Base-by-base conservation (phyloP, 2,888 invertebrate genomes). In the Sarcophaga subvicina region DNA sequence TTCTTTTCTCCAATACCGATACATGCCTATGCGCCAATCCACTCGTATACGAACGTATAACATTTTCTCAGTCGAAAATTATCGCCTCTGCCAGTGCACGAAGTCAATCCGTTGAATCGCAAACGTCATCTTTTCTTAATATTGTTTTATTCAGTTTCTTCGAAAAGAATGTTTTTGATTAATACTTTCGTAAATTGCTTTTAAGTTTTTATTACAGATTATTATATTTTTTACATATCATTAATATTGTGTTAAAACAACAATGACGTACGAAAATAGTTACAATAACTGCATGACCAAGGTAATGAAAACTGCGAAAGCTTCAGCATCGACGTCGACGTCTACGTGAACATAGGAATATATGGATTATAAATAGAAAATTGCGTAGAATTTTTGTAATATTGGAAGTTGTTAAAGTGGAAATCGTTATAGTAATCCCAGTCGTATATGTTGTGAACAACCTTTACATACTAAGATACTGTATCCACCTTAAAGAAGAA, bases 211-310 rank as follows among this genome's bases (percentile, higher is more conserved):
- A 69, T 49, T 69, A 69, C 6, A 20, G 20, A 22, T n/a, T n/a
- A 54, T 62, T 62, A n/a, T 10, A 22, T 59, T 59, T 59, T 17
- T 14, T n/a, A 59, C 17, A 17, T 59, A 59, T n/a, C n/a, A 59
- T 17, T 59, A 59, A 17, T 59, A 10, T 20, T 12, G n/a, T n/a
- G 11, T 10, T 10, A 27, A 64, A 25, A 67, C n/a, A 45, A 67
- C 45, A 45, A 67, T 37, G 45, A n/a, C 8, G 37, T 37, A 37
- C 37, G 8, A 37, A 67, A 67, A 67, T 10, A 67, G 45, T 54
- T 49, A 71, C 17, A 70, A 79, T 77, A 45, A 20, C 66, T 60
- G 70, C 70, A 80, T 80, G 71, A 72, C 71, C 54, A 71, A 79
- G 70, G 63, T 25, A 71, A 79, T 63, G 70, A 10, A 37, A 37